phyloP scores from a whole-genome alignment of 1,140 invertebrate genomes.

The Cydia splendana region DNA sequence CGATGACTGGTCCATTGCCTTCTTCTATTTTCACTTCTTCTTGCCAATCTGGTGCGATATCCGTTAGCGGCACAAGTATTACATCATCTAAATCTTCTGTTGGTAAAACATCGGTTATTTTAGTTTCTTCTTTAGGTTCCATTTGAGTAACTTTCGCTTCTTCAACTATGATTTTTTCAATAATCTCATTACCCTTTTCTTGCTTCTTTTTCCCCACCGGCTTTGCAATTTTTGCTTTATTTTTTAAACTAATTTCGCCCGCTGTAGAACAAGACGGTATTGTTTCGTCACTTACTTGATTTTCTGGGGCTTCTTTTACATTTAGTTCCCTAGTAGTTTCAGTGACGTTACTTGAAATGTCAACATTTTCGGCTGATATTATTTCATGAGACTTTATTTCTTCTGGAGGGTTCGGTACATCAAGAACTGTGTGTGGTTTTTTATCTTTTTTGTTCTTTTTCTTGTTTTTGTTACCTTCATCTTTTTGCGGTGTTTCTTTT shows the following conservation, averaged over 20 bases:
- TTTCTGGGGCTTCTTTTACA: background rate
- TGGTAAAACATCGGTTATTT: background rate
- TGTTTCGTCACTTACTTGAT: background rate
- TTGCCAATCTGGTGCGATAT: slow-evolving; percentile 12
- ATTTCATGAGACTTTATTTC: slow-evolving; percentile 15
- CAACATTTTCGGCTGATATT: background rate
- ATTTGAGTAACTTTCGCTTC: slow-evolving; percentile 14
- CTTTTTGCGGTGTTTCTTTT: slow-evolving; percentile 24
- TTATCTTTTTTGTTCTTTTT: slow-evolving; percentile 57
- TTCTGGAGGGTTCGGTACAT: slow-evolving; percentile 9
- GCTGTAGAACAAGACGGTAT: background rate
- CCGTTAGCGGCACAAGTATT: slow-evolving; percentile 1
- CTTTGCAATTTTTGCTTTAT: slow-evolving; percentile 64
- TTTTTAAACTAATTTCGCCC: slow-evolving; percentile 43
- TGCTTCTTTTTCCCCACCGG: slow-evolving; percentile 64
- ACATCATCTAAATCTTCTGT: background rate
- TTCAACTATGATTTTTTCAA: background rate
- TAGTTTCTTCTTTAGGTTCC: slow-evolving; percentile 23
- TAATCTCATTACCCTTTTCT: slow-evolving; percentile 40
- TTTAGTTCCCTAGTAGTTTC: background rate
- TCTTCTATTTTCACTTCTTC: slow-evolving; percentile 27
- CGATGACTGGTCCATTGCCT: background rate
- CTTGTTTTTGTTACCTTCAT: slow-evolving; percentile 43
- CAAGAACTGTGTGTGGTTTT: slow-evolving; percentile 35
- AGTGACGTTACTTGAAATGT: background rate